Conservation (phyloP, 2,113 vertebrate genomes). For the Apistogramma diplotaenia region DNA sequence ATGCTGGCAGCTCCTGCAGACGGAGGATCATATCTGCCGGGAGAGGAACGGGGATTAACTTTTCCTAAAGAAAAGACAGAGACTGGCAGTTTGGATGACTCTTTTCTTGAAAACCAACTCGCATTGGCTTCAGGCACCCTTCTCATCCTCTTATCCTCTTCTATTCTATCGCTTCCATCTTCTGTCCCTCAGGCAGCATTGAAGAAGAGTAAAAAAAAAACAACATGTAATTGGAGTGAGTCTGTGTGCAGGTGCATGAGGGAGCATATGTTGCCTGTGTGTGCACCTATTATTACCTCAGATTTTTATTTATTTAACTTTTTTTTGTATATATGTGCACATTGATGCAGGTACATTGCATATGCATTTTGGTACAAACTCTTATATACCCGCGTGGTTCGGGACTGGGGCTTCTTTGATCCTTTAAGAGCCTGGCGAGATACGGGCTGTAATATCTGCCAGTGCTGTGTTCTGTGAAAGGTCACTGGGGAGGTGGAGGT, state of each 20-base stretch:
- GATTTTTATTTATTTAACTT: background rate
- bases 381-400: slow-evolving; percentile 4
- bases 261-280: background rate
- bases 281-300: background rate
- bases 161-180: slow-evolving; percentile 54
- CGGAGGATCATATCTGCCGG: slow-evolving; percentile 72
- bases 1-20: slow-evolving; percentile 68
- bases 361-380: background rate
- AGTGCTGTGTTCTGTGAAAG: slow-evolving; percentile 70
- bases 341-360: background rate
- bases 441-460: slow-evolving; percentile 70
- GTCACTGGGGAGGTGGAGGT: slow-evolving; percentile 75
- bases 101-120: slow-evolving; percentile 58
- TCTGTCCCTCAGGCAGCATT: slow-evolving; percentile 48
- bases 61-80: slow-evolving; percentile 56
- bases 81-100: slow-evolving; percentile 72
- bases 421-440: slow-evolving; percentile 59
- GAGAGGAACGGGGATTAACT: slow-evolving; percentile 56
- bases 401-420: slow-evolving; percentile 46
- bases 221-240: slow-evolving; percentile 66
- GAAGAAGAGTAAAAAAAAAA: slow-evolving; percentile 51
- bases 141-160: slow-evolving; percentile 58
- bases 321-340: background rate
- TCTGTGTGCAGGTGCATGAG: background rate
- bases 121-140: slow-evolving; percentile 52